Conservation (phyloP, 2,113 vertebrate genomes). For the Nettapus auritus region DNA sequence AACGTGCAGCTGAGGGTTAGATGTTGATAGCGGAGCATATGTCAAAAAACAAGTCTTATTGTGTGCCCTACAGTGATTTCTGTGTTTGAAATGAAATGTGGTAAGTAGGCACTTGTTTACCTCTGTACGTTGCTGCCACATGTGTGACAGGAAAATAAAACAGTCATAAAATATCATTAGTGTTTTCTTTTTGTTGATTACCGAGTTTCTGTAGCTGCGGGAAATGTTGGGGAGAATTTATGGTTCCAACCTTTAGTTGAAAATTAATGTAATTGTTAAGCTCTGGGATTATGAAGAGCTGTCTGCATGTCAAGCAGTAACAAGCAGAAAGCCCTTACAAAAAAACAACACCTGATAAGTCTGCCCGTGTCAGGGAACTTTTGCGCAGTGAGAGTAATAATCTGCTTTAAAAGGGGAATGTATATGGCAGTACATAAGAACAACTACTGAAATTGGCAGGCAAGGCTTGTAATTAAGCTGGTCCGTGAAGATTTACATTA, state of each 20-base stretch:
- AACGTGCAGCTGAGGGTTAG: slow-evolving; percentile 7
- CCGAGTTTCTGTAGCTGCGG: slow-evolving; percentile 55
- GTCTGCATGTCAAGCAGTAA: slow-evolving; percentile 5
- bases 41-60: slow-evolving; percentile 38
- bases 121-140: neutral
- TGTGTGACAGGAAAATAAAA: slow-evolving; percentile 58
- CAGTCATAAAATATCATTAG: slow-evolving; percentile 59
- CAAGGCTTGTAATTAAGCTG: neutral
- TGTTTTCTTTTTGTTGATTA: slow-evolving; percentile 73
- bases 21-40: slow-evolving; percentile 6
- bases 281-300: slow-evolving; percentile 61
- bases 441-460: neutral
- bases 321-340: slow-evolving; percentile 52
- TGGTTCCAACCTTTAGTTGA: slow-evolving; percentile 65
- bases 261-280: slow-evolving; percentile 62
- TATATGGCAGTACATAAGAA: slow-evolving; percentile 17
- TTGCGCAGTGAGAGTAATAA: slow-evolving; percentile 11
- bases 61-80: slow-evolving; percentile 16
- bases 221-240: slow-evolving; percentile 65
- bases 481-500: neutral
- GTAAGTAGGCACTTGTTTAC: slow-evolving; percentile 28
- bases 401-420: slow-evolving; percentile 4
- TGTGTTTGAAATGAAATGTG: slow-evolving; percentile 28
- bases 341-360: slow-evolving; percentile 41
- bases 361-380: slow-evolving; percentile 2